Conservation (phyloP, 2,888 invertebrate species). For the Amblyjoppa fuscipennis region DNA sequence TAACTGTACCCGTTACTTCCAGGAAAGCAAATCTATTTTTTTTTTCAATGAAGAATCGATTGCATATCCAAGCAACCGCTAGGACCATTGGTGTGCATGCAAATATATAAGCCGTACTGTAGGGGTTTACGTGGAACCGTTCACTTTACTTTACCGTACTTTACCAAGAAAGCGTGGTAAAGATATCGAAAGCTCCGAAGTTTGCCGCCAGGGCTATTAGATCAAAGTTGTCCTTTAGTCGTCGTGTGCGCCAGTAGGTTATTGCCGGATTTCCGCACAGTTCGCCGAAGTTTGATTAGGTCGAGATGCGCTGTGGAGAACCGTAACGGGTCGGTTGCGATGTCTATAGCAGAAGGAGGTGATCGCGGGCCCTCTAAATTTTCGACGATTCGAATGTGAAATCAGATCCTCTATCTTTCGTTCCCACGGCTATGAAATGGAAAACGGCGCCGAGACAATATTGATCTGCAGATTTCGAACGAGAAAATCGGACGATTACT, state of each 20-base stretch:
- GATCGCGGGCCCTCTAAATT: constrained; percentile 66
- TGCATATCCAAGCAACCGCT: constrained; percentile 16
- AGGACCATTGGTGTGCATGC: constrained; percentile 4
- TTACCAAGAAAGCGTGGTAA: constrained; percentile 47
- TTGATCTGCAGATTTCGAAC: not conserved
- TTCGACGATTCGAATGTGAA: constrained; percentile 68
- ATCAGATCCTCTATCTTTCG: constrained; percentile 53
- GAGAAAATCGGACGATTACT: constrained; percentile 15
- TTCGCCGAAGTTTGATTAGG: constrained; percentile 76
- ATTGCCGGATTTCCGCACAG: constrained; percentile 71
- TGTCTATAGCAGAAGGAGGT: constrained; percentile 17
- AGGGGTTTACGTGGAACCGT: not conserved
- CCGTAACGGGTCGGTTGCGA: constrained; percentile 45
- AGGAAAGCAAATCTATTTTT: not conserved
- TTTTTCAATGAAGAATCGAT: constrained; percentile 36
- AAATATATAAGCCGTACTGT: constrained; percentile 25
- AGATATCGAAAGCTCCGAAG: constrained; percentile 69
- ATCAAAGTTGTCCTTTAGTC: constrained; percentile 70
- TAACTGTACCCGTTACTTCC: not conserved
- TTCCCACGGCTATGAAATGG: constrained; percentile 15
- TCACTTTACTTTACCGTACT: too few species aligned
- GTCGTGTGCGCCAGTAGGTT: constrained; percentile 66
- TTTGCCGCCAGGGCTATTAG: constrained; percentile 67
- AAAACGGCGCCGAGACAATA: constrained; percentile 8
- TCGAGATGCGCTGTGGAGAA: constrained; percentile 64